Evolutionary conservation across 2,113 vertebrate genomes (phyloP), one percentile per base, ranked within the genome.

Genomic region (Pristiophorus japonicus): DNA sequence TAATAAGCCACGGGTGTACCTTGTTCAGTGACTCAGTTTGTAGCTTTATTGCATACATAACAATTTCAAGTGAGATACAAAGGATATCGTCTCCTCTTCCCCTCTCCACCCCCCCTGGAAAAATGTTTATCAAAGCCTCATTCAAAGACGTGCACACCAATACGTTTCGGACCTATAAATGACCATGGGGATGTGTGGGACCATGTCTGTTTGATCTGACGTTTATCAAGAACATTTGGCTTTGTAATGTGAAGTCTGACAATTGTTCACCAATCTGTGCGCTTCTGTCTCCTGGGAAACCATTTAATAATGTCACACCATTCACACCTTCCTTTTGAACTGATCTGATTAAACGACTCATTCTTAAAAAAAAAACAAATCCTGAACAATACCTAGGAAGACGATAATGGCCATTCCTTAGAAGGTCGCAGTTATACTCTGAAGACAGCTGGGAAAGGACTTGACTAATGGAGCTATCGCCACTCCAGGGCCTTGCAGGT

Each of bases 251-350:
- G 27, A 91, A 62, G n/a, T 62, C 55, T n/a, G 55, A 16, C 88
- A 34, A 91, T 62, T 1, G 16, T 62, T 62, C 88, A 62, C 34
- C 34, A 62, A 62, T 27, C 30, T n/a, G 8, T 30, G 84, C 88
- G 34, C 20, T 91, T 91, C 27, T n/a, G 55, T 91, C 88, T 91
- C 55, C 78, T 62, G 55, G 88, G 88, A 91, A 62, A 91, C 27
- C 51, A 55, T 34, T 91, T 14, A 62, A 27, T 87, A 87, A 91
- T 62, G 55, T 55, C 62, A 85, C 16, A n/a, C 88, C 30, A 4
- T n/a, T 4, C 55, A 59, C 30, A 62, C 30, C 47, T 87, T 7
- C 45, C 84, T 55, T 55, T 27, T 8, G 45, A 87, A 87, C 24
- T 87, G 47, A 12, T 47, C 42, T 51, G 27, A 51, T 51, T 87